A percentile compares a stretch with the other conserved stretches of the same genome.
These are phyloP conservation scores for Drosophila subpulchrella DNA, from an alignment of 1,140 invertebrate species.

Conservation along the genomic window DNA sequence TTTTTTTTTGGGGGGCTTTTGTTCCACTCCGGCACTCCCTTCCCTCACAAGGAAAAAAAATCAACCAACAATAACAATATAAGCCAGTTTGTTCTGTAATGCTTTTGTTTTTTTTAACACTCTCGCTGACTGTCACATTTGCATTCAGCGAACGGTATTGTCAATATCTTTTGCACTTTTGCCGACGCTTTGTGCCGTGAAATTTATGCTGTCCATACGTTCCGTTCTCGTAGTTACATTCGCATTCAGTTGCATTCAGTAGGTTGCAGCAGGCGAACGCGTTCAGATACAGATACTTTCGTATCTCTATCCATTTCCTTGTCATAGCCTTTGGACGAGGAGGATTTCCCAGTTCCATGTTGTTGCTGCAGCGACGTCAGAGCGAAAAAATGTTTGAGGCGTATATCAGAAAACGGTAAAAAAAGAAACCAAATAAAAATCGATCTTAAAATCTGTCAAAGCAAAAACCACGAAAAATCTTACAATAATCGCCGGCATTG, in stretches of 20 bases:
- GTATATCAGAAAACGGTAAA: conserved; percentile 80
- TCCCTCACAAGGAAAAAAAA: conserved; percentile 11
- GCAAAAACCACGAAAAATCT: conserved; percentile 2
- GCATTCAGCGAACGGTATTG: conserved; percentile 69
- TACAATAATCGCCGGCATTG: conserved; percentile 26
- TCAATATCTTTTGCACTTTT: conserved; percentile 61
- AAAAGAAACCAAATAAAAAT: conserved; percentile 5
- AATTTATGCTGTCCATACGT: conserved; percentile 63
- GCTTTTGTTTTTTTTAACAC: conserved; percentile 54
- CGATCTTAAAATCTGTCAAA: conserved; percentile 8
- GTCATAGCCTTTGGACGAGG: conserved; percentile 7
- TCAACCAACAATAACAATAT: conserved; percentile 39
- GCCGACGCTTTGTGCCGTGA: conserved; percentile 51
- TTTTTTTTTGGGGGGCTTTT: conserved; percentile 40
- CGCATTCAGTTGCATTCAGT: conserved; percentile 61
- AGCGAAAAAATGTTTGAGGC: conserved; percentile 77
- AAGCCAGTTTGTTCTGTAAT: conserved; percentile 38
- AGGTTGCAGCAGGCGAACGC: conserved; percentile 51
- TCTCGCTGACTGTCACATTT: conserved; percentile 58
- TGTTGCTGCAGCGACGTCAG: conserved; percentile 61
- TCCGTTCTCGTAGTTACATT: background rate
- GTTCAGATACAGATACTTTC: conserved; percentile 44
- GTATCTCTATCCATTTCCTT: conserved; percentile 16
- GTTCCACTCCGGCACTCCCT: conserved; percentile 42
- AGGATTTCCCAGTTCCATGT: conserved; percentile 46